phyloP scores from a whole-genome alignment of 1,140 invertebrate genomes.

The Neodiprion fabricii region DNA sequence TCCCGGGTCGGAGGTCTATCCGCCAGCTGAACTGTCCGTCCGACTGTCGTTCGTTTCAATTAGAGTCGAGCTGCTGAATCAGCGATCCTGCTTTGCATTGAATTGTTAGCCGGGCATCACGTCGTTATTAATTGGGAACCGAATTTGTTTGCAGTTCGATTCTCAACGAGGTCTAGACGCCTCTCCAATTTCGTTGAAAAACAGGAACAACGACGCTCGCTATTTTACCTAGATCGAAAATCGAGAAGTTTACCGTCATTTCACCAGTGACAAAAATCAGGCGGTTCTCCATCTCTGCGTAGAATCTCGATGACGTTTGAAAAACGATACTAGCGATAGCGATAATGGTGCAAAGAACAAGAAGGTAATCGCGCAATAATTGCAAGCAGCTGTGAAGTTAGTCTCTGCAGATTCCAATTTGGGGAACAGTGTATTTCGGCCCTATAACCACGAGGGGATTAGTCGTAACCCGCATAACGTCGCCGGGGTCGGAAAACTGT shows the following conservation, averaged over 20 bases:
- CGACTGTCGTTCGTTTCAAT: constrained; percentile 3
- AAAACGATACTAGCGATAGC: no score
- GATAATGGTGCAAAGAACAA: no score
- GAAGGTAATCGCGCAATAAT: no score
- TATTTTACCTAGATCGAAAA: background rate
- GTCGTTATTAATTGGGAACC: background rate
- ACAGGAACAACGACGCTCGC: background rate
- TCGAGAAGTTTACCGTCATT: background rate
- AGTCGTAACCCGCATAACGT: no score
- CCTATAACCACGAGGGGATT: no score
- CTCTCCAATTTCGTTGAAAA: background rate
- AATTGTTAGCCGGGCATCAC: background rate
- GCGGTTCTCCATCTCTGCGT: background rate
- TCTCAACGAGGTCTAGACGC: no score
- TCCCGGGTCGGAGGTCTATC: background rate
- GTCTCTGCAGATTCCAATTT: background rate
- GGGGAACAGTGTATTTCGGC: no score
- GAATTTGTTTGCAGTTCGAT: background rate
- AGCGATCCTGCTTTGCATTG: constrained; percentile 7
- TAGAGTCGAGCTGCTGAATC: background rate
- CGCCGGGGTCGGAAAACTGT: no score
- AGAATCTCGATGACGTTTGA: no score
- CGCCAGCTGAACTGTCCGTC: background rate
- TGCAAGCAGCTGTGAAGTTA: background rate
- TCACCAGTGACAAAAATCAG: background rate